Evolutionary conservation across 92 coral and sea anemone genomes (phyloP).

Genomic region (Epizoanthus ramosus): DNA sequence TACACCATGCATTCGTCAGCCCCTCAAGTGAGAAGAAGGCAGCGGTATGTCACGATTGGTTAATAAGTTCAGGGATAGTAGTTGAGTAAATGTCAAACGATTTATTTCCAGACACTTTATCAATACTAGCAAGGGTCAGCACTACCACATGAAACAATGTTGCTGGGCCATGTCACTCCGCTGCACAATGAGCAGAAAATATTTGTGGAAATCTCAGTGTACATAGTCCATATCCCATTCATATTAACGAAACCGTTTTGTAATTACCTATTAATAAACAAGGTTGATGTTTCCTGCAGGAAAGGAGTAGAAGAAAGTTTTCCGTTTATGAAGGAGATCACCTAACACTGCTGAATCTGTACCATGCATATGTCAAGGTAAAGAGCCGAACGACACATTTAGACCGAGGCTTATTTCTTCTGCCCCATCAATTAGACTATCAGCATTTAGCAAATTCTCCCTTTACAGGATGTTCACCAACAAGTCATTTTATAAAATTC

Average conservation of each 20-base stretch:
- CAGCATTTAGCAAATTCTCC: not conserved
- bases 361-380: constrained; percentile 84
- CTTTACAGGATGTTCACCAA: no score
- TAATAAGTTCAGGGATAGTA: not conserved
- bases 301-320: constrained; percentile 83
- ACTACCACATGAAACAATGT: no score
- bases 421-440: not conserved
- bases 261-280: no score
- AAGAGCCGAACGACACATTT: not conserved
- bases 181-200: no score
- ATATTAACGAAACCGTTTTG: no score
- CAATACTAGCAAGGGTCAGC: no score
- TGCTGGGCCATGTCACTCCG: no score
- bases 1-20: constrained; percentile 84
- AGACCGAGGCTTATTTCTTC: not conserved
- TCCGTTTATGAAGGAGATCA: constrained; percentile 98
- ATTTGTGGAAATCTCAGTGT: no score
- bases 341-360: constrained; percentile 85
- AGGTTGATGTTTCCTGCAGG: constrained; percentile 44
- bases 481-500: no score
- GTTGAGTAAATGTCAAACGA: not conserved
- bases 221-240: no score
- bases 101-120: no score
- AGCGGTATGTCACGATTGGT: constrained; percentile 58
- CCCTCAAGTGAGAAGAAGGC: constrained; percentile 92